Evolutionary conservation across 2,888 invertebrate genomes (phyloP).

Genomic region (Cyaniris semiargus): DNA sequence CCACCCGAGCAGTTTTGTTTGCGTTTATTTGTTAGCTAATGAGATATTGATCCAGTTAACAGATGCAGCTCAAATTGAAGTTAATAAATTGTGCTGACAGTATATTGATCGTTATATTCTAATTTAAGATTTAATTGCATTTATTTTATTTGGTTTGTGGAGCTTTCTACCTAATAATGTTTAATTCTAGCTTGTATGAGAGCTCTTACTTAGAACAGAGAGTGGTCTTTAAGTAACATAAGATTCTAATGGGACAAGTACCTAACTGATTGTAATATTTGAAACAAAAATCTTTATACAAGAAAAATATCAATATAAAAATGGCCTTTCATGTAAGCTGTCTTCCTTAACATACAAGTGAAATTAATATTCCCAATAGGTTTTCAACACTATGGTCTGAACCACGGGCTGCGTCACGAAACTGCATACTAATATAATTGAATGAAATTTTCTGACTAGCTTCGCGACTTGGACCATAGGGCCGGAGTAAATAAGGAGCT

Average conservation of each 20-base stretch:
- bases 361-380: too few species aligned
- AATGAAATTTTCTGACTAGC: too few species aligned
- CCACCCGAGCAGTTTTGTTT: slow-evolving; percentile 10
- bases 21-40: slow-evolving; percentile 17
- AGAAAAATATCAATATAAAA: too few species aligned
- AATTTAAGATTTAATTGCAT: not conserved
- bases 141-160: not conserved
- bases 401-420: too few species aligned
- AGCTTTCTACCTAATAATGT: not conserved
- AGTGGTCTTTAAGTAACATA: too few species aligned
- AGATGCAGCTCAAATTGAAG: slow-evolving; percentile 6
- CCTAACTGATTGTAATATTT: too few species aligned
- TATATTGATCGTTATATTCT: slow-evolving; percentile 4
- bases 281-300: too few species aligned
- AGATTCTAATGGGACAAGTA: too few species aligned
- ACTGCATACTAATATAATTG: too few species aligned
- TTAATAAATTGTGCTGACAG: slow-evolving; percentile 21
- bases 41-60: slow-evolving; percentile 27
- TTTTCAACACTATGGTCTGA: too few species aligned
- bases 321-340: too few species aligned
- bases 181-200: not conserved
- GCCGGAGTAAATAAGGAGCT: not conserved
- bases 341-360: too few species aligned
- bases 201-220: not conserved
- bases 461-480: not conserved